Evolutionary conservation across 2,797 vertebrate species (phyloP), one percentile per base, ranked within the genome.

Genomic region (Neosilurus mollespiculum): DNA sequence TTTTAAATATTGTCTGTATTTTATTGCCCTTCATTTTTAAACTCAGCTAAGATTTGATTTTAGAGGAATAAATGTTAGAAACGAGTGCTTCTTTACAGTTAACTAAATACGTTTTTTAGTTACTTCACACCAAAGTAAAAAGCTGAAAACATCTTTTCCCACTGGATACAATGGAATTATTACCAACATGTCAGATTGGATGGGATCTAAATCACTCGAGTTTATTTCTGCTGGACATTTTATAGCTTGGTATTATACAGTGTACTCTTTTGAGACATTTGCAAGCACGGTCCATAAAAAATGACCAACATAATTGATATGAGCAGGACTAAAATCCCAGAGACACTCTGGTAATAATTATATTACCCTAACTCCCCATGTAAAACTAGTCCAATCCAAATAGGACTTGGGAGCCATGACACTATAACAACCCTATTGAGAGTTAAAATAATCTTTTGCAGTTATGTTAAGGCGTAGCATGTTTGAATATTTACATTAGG

Each of bases 401-500:
- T 62, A 62, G 34, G 56, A 49, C 75, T 24, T 24, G 8, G 34
- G 75, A 58, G 12, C 30, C 58, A 78, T 64, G 59, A 51, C 34
- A 78, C 59, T 1, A 5, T 51, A 64, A 78, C 14, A 78, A 62
- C 66, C 18, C 37, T 62, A 9, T 14, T 43, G 56, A 62, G 73
- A 65, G 65, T 51, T 53, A 61, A 53, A 65, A 26, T 37, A 34
- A 76, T 72, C 65, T 72, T 62, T 80, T 84, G 26, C 53, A 78
- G 18, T 30, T 6, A 0, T 71, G n/a, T 81, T 56, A 61, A 82
- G 73, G n/a, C 43, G 49, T 73, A 77, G 16, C 15, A 24, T 82
- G 78, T 86, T 81, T 56, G 51, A 64, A 75, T 76, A 43, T n/a
- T 37, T 83, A 51, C 51, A 73, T 73, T 73, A 26, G 51, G 51